A percentile compares a stretch with the other conserved stretches of the same genome.
Conservation (phyloP, 2,888 invertebrate genomes). For the Erebia palarica region DNA sequence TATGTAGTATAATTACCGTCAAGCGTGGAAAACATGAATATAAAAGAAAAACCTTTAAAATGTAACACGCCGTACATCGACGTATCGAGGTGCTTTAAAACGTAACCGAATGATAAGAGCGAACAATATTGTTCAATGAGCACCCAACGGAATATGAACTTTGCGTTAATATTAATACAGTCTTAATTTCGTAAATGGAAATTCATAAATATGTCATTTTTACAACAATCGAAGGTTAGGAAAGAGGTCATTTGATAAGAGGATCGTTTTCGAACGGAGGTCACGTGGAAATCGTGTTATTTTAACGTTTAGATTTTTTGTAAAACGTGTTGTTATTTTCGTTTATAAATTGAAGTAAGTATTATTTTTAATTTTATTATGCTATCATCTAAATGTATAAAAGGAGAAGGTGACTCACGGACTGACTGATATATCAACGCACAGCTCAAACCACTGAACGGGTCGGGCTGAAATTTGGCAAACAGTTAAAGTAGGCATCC, state of each 20-base stretch:
- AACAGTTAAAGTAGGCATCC: no score
- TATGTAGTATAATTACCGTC: background rate
- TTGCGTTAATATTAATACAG: conserved; percentile 40
- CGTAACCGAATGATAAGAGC: conserved; percentile 65
- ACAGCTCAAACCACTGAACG: no score
- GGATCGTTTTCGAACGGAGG: conserved; percentile 57
- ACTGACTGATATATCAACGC: no score
- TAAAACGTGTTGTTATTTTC: conserved; percentile 12
- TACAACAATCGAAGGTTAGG: conserved; percentile 52
- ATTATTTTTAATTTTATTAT: background rate
- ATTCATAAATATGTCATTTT: conserved; percentile 41
- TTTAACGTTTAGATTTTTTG: conserved; percentile 12
- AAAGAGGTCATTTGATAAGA: conserved; percentile 79
- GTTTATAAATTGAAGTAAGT: background rate
- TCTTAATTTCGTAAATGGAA: conserved; percentile 40
- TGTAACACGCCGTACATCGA: conserved; percentile 50
- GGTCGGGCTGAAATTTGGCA: no score
- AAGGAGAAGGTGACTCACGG: no score
- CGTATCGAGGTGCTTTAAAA: conserved; percentile 64
- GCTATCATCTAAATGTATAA: background rate
- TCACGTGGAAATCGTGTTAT: conserved; percentile 60
- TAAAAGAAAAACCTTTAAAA: conserved; percentile 15
- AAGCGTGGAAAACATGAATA: background rate
- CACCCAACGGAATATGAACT: conserved; percentile 27
- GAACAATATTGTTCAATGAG: conserved; percentile 48